Evolutionary conservation across 2,888 invertebrate species (phyloP).

Genomic region (Entomobrya multifasciata): DNA sequence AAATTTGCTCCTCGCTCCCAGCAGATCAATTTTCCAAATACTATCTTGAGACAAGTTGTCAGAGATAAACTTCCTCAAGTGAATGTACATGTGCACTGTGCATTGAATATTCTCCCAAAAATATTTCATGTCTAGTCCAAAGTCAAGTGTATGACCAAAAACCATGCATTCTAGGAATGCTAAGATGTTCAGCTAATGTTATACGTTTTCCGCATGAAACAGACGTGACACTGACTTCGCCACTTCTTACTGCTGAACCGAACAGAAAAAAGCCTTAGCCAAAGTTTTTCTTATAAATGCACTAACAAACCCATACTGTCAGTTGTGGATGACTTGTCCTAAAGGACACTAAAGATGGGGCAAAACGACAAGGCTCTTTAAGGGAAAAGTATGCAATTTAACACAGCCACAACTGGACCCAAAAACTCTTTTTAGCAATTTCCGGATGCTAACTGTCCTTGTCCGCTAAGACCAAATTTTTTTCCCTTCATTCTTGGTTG

Average conservation of each 20-base stretch:
- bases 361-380: not conserved
- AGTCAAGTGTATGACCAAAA: not conserved
- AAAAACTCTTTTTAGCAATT: not conserved
- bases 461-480: not conserved
- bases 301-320: not conserved
- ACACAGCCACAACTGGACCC: conserved; percentile 19
- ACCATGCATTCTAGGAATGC: too few species aligned
- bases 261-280: too few species aligned
- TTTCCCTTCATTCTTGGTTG: not conserved
- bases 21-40: not conserved
- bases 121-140: too few species aligned
- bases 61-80: not conserved
- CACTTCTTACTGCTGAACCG: too few species aligned
- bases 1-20: not conserved
- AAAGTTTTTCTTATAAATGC: not conserved
- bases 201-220: too few species aligned
- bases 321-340: not conserved
- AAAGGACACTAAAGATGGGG: not conserved
- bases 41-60: not conserved
- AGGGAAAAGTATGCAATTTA: conserved; percentile 7
- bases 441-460: not conserved
- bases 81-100: not conserved
- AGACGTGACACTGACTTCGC: too few species aligned
- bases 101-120: too few species aligned
- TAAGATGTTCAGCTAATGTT: too few species aligned